Evolutionary conservation across 1,140 invertebrate genomes (phyloP), one percentile per base, ranked within the genome.

Genomic region (Drosophila mojavensis): DNA sequence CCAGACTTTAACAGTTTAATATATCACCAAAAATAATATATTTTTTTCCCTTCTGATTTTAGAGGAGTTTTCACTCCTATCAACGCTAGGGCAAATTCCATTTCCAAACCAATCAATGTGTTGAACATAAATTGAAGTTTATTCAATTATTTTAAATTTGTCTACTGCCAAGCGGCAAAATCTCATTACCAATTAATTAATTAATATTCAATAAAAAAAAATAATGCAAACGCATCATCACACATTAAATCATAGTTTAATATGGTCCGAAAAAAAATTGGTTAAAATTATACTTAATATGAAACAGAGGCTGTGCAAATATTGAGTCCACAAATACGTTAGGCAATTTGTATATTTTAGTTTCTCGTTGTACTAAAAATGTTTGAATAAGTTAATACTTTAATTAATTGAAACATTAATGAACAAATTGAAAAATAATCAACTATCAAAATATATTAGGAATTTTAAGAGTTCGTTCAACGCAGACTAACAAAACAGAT

Each of bases 131-230:
- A 30, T 59, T 59, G 30, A 36, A 20, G 9, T 41, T 70, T 33
- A 64, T 64, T 26, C 41, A 30, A 30, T 68, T 39, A 47, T 30
- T 45, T 28, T 50, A 33, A 74, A 59, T 71, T 61, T 48, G 13
- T 66, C 15, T 11, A 33, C 13, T 54, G 30, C 11, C 45, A 75
- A 51, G 48, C 61, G 71, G 15, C 53, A 45, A 60, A 78, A 84
- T 66, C 43, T 10, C 36, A 78, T 78, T 51, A 70, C 76, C 62
- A 67, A 54, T 45, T 55, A 54, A 71, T 74, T 78, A 65, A 71
- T 69, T n/a, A 36, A 58, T 39, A 55, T 56, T 54, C 17, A 67
- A 71, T 71, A 75, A 63, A 33, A 45, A 45, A 17, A 17, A 17
- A 17, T 10, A 58, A 70, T 66, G 61, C 54, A 36, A 36, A 53